These are phyloP conservation scores for Ia io DNA, from an alignment of 2,113 vertebrate genomes.

Conservation along the genomic window DNA sequence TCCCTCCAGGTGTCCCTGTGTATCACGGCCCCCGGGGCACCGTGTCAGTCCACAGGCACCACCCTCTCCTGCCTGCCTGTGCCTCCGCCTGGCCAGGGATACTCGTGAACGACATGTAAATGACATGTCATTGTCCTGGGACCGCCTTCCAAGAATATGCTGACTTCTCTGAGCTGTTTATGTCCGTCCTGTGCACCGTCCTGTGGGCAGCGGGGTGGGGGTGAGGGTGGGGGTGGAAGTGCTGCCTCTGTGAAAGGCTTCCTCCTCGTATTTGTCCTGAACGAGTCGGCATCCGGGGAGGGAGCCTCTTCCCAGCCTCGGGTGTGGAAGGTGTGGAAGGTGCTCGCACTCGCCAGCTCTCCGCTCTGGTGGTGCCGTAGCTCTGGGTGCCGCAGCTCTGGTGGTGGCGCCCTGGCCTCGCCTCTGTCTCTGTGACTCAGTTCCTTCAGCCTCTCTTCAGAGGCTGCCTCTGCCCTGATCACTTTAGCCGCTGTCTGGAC, in stretches of 20 bases:
- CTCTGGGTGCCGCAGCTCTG: not conserved
- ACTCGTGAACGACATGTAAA: not conserved
- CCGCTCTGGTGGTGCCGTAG: conserved; percentile 24
- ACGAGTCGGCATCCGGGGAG: no score
- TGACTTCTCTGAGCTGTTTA: conserved; percentile 38
- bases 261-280: no score
- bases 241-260: not conserved
- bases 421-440: conserved; percentile 27
- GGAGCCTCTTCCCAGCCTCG: no score
- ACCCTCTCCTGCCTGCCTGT: not conserved
- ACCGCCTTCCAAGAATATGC: not conserved
- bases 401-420: not conserved
- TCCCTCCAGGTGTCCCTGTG: not conserved
- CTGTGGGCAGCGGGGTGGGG: not conserved
- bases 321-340: no score
- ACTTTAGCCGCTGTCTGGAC: conserved; percentile 58
- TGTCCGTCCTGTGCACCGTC: conserved; percentile 39
- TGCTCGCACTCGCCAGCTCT: not conserved
- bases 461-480: conserved; percentile 23
- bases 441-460: conserved; percentile 52
- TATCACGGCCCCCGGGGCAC: not conserved
- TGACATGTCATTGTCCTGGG: not conserved
- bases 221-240: not conserved
- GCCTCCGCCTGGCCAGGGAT: not conserved
- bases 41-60: no score